Conservation (phyloP, 2,113 vertebrate species). For the Hippocampus comes region DNA sequence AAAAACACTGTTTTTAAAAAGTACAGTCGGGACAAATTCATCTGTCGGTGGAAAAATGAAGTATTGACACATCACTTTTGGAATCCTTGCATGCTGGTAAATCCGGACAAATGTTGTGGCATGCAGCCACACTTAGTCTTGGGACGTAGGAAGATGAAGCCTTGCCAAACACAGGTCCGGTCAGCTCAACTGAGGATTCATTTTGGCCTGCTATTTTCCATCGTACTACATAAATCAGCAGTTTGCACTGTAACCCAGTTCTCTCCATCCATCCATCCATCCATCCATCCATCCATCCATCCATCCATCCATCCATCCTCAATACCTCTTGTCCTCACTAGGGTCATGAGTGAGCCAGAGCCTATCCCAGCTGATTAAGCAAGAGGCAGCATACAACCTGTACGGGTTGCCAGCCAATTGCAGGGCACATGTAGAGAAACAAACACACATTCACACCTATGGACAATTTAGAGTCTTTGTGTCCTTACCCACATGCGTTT, state of each 20-base stretch:
- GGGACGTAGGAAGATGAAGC: conserved; percentile 18
- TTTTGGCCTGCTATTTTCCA: conserved; percentile 28
- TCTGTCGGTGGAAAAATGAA: background rate
- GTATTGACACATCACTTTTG: conserved; percentile 15
- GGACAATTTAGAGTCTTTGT: background rate
- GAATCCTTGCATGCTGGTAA: conserved; percentile 34
- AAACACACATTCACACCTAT: background rate
- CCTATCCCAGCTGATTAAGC: background rate
- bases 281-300: too few species aligned
- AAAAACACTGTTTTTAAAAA: conserved; percentile 10
- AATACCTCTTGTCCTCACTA: background rate
- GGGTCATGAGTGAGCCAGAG: background rate
- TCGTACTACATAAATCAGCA: conserved; percentile 55
- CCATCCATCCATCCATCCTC: background rate
- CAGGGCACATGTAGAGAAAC: background rate
- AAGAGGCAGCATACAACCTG: background rate
- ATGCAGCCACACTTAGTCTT: conserved; percentile 31
- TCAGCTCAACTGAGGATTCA: conserved; percentile 35
- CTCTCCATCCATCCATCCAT: background rate
- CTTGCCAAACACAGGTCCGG: conserved; percentile 41
- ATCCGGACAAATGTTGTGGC: conserved; percentile 20
- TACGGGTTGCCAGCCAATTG: background rate
- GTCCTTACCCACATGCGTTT: background rate
- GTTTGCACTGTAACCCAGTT: background rate
- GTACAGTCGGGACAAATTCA: background rate